Percentiles rank a stretch among this genome's conserved stretches.
Conservation (phyloP, 2,113 vertebrate species). For the Eidolon helvum region DNA sequence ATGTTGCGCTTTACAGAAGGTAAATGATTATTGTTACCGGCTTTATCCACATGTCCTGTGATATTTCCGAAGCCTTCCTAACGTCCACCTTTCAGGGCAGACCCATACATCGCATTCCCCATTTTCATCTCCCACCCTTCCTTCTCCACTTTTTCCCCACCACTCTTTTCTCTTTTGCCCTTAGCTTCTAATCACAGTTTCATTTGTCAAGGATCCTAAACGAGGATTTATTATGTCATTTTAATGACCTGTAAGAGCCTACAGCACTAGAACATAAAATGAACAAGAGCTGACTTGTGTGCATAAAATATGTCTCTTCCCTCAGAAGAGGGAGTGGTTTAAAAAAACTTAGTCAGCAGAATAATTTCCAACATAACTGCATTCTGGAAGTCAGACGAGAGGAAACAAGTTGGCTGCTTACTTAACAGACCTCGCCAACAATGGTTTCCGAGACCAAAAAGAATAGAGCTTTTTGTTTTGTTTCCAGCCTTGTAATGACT, state of each 20-base stretch:
- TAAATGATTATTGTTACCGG: neutral
- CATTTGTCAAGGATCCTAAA: neutral
- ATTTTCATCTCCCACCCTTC: neutral
- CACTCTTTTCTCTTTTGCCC: neutral
- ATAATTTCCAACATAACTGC: neutral
- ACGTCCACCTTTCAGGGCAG: neutral
- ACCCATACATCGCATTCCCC: neutral
- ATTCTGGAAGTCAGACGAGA: constrained; percentile 7
- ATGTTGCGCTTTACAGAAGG: neutral
- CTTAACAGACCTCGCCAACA: neutral
- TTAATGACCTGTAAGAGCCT: neutral
- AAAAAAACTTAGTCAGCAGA: constrained; percentile 36
- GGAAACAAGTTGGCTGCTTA: constrained; percentile 19
- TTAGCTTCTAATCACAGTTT: neutral
- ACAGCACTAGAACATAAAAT: neutral
- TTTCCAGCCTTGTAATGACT: neutral
- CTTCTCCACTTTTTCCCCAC: neutral
- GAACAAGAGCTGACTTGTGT: constrained; percentile 17
- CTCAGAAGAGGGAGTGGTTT: constrained; percentile 45
- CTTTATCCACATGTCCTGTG: neutral
- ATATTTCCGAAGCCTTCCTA: neutral
- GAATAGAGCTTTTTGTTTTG: constrained; percentile 41
- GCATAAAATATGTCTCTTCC: constrained; percentile 22
- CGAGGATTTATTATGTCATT: neutral
- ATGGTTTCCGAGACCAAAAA: neutral